Evolutionary conservation across 2,888 invertebrate species (phyloP).

Genomic region (Marronus borbonicus): DNA sequence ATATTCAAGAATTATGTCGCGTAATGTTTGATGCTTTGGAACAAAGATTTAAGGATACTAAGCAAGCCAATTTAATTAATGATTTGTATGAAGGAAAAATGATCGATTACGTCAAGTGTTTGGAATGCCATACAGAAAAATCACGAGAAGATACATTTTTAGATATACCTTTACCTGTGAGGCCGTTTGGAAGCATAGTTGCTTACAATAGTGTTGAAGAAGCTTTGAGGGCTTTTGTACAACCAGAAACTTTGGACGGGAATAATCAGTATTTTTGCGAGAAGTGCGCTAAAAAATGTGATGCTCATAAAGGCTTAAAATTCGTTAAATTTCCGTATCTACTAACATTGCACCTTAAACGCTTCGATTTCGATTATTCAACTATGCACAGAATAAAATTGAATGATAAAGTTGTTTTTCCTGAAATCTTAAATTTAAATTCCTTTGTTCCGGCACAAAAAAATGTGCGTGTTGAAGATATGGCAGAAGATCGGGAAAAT

Average conservation of each 20-base stretch:
- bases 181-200: slow-evolving; percentile 84
- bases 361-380: slow-evolving; percentile 91
- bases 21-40: slow-evolving; percentile 94
- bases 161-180: slow-evolving; percentile 89
- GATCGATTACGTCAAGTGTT: slow-evolving; percentile 91
- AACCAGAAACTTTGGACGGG: slow-evolving; percentile 86
- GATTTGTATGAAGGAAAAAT: slow-evolving; percentile 83
- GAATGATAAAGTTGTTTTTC: slow-evolving; percentile 78
- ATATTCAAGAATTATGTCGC: slow-evolving; percentile 90
- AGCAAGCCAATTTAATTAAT: slow-evolving; percentile 87
- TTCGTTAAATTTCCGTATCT: slow-evolving; percentile 91
- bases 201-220: slow-evolving; percentile 87
- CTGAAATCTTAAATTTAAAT: slow-evolving; percentile 76
- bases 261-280: slow-evolving; percentile 92
- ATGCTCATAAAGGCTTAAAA: slow-evolving; percentile 92
- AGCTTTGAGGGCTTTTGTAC: slow-evolving; percentile 87
- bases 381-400: slow-evolving; percentile 89
- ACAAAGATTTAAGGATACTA: slow-evolving; percentile 86
- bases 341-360: slow-evolving; percentile 87
- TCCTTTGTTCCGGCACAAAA: slow-evolving; percentile 73
- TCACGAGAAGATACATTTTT: slow-evolving; percentile 87
- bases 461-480: slow-evolving; percentile 64
- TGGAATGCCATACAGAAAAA: slow-evolving; percentile 88
- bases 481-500: slow-evolving; percentile 69
- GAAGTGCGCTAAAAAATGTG: slow-evolving; percentile 87